Base-by-base conservation (phyloP, 2,888 invertebrate species). In the Eristalinus aeneus region DNA sequence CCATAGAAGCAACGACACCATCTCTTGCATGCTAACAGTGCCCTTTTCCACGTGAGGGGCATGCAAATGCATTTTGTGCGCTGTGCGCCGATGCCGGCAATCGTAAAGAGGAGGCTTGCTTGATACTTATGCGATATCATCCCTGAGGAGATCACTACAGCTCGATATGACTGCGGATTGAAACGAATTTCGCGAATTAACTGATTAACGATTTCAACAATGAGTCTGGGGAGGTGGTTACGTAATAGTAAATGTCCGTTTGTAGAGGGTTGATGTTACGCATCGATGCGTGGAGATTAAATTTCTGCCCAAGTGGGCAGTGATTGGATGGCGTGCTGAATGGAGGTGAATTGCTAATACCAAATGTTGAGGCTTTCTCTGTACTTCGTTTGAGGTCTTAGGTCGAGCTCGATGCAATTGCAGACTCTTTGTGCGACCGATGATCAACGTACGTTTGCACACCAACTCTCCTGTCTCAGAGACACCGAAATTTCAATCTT, bases 21-120 rank as follows among this genome's bases (percentile, higher is more conserved):
- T 27, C 32, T 27, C 9, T 53, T 61, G 61, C 68, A 77, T 77
- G 64, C 63, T 31, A 77, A 77, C 11, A 16, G n/a, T 12, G 53
- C 16, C 46, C 46, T 46, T 8, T 16, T 16, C 16, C 16, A 16
- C 46, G 46, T 16, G 16, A 16, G 16, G 16, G 5, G 46, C 5
- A 46, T 46, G 46, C 46, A 46, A 46, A 46, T 46, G 46, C 5
- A n/a, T 27, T 27, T 27, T 27, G 27, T 27, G n/a, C 2, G n/a
- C 3, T 39, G 2, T 2, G 10, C 36, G 1, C 39, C 6, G 5
- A 39, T 4, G 6, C 46, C 46, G n/a, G 46, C 46, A 46, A n/a
- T 46, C 8, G 46, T n/a, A 46, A 16, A 16, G 46, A 8, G 1
- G 46, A 46, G 46, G 16, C 16, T 46, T 46, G 16, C 46, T 27